Base-by-base conservation (phyloP, 2,888 invertebrate genomes). In the Ophioninae sp. region DNA sequence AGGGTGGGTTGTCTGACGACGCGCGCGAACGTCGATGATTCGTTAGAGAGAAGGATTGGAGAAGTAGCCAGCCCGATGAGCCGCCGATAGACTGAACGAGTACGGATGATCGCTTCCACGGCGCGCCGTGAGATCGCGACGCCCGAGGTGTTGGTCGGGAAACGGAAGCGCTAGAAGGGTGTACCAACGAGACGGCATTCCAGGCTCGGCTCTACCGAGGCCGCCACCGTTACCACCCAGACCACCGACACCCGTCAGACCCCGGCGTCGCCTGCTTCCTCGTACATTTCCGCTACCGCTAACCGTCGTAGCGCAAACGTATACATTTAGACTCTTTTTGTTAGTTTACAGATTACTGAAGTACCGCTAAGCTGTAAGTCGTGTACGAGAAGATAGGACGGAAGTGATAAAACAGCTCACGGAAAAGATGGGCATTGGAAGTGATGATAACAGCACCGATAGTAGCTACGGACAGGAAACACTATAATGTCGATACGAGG, bases 131-230 rank as follows among this genome's bases (percentile, higher is more conserved):
- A 95, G 94, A 94, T 98, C 97, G 86, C 98, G 95, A 91, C 97
- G 94, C 89, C 97, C 98, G 91, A 98, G 96, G 93, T 97, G 97
- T 94, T 98, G 97, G 94, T 98, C 98, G 91, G 97, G 97, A 94
- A 98, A 98, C 88, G 98, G 98, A 91, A 98, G 95, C 88, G 98
- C 98, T 93, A 98, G 95, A 90, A 98, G 95, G 86, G 97, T 97
- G 95, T 97, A 97, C 97, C 97, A 97, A 89, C 97, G 95, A 87
- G 97, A 96, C 81, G 97, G 96, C 94, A 96, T 95, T 91, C 95
- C 95, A 77, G 89, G 87, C 79, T 92, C 93, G 93, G 90, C 94
- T 92, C 89, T 93, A 90, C 89, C 87, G 64, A 88, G 93, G 90
- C 90, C 86, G 79, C 92, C 89, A 86, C 91, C 93, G 92, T 91